A percentile compares a stretch with the other conserved stretches of the same genome.
Evolutionary conservation across 2,797 vertebrate species (phyloP).

Genomic region (Morelia viridis): DNA sequence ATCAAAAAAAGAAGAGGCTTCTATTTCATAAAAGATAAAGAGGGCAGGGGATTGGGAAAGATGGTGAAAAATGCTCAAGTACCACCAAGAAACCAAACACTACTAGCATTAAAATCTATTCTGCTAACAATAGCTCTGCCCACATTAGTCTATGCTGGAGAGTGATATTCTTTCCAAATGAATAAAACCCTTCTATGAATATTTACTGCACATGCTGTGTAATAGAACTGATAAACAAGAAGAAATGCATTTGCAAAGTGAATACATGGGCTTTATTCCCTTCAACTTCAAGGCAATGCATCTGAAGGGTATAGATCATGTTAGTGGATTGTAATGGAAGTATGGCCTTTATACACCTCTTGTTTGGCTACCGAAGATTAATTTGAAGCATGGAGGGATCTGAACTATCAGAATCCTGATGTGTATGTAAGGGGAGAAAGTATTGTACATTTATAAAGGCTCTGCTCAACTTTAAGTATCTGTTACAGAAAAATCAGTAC

Average conservation of each 20-base stretch:
- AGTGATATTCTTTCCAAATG: conserved; percentile 35
- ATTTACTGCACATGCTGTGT: conserved; percentile 4
- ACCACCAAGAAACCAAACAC: rapidly evolving
- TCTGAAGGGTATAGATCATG: conserved; percentile 38
- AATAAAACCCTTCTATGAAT: conserved; percentile 39
- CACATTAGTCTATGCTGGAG: conserved; percentile 32
- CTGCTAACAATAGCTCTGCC: conserved; percentile 25
- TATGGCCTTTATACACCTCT: conserved; percentile 15
- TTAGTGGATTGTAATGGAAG: conserved; percentile 40
- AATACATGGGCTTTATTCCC: background rate
- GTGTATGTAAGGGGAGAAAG: conserved; percentile 45
- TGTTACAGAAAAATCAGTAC: conserved; percentile 33
- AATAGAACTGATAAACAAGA: rapidly evolving
- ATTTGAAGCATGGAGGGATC: conserved; percentile 39
- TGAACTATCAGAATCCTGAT: conserved; percentile 46
- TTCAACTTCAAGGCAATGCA: conserved; percentile 3
- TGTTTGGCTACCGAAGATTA: conserved; percentile 41
- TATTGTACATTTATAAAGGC: conserved; percentile 39
- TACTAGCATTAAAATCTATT: background rate
- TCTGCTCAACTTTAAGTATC: background rate
- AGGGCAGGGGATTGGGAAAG: background rate
- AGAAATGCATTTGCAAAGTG: background rate
- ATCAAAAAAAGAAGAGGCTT: background rate
- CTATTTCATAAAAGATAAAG: background rate
- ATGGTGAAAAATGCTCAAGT: background rate